A percentile compares a stretch with the other conserved stretches of the same genome.
phyloP scores from a whole-genome alignment of 2,797 vertebrate species.

The Eleutherodactylus coqui region DNA sequence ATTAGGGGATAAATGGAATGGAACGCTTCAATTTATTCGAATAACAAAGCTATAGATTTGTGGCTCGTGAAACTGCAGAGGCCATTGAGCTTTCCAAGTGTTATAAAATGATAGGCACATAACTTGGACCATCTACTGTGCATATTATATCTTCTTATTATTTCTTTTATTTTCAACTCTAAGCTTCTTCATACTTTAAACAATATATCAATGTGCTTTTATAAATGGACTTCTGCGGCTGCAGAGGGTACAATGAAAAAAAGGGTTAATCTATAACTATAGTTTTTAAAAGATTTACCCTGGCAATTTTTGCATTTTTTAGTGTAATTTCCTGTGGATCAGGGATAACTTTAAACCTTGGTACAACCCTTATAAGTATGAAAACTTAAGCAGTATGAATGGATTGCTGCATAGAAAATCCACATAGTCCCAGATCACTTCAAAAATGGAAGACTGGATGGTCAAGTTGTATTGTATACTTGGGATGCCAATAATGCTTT shows the following conservation, averaged over 20 bases:
- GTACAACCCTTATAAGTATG: too few species aligned
- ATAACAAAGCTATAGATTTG: slow-evolving; percentile 63
- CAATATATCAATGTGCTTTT: neutral
- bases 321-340: too few species aligned
- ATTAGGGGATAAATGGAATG: slow-evolving; percentile 62
- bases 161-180: slow-evolving; percentile 10
- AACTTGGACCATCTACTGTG: slow-evolving; percentile 35
- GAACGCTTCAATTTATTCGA: slow-evolving; percentile 64
- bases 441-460: too few species aligned
- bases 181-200: neutral
- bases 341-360: too few species aligned
- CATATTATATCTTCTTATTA: slow-evolving; percentile 31
- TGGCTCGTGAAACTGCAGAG: slow-evolving; percentile 60
- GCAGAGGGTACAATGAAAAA: neutral
- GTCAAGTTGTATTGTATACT: too few species aligned
- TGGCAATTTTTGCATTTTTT: too few species aligned
- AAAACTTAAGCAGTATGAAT: too few species aligned
- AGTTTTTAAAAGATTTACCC: too few species aligned
- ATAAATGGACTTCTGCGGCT: neutral
- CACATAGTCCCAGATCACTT: too few species aligned
- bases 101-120: slow-evolving; percentile 55
- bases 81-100: slow-evolving; percentile 55
- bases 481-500: too few species aligned
- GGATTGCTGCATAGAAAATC: too few species aligned
- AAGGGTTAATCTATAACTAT: too few species aligned